Conservation (phyloP, 2,888 invertebrate species). For the Pollenia angustigena region DNA sequence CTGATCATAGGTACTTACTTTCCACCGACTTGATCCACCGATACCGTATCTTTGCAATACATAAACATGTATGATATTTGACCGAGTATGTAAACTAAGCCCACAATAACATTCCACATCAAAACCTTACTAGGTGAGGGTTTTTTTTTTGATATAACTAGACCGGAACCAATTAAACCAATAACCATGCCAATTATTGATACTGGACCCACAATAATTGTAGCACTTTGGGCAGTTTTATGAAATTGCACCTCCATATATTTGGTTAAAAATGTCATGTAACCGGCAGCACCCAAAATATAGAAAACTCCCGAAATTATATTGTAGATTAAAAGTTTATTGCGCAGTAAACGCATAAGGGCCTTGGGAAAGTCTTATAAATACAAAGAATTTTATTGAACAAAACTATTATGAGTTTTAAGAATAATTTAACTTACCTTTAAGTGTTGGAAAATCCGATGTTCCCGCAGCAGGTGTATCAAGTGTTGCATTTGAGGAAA, state of each 20-base stretch:
- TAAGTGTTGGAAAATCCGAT: slow-evolving; percentile 82
- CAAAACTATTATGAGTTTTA: background rate
- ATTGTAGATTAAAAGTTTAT: slow-evolving; percentile 88
- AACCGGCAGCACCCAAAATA: slow-evolving; percentile 87
- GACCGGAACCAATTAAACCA: slow-evolving; percentile 87
- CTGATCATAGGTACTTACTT: slow-evolving; percentile 73
- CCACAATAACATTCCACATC: slow-evolving; percentile 87
- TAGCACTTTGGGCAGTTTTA: slow-evolving; percentile 87
- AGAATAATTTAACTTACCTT: slow-evolving; percentile 77
- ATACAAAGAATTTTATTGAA: background rate
- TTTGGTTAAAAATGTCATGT: slow-evolving; percentile 90
- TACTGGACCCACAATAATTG: slow-evolving; percentile 87
- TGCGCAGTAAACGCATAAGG: slow-evolving; percentile 86
- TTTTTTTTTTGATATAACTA: slow-evolving; percentile 86
- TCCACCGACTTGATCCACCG: slow-evolving; percentile 76
- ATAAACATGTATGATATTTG: slow-evolving; percentile 86
- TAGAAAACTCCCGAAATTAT: slow-evolving; percentile 88
- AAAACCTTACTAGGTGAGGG: slow-evolving; percentile 86
- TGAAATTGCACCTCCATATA: slow-evolving; percentile 91
- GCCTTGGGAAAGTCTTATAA: slow-evolving; percentile 85
- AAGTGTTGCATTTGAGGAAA: slow-evolving; percentile 79
- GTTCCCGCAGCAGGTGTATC: slow-evolving; percentile 77
- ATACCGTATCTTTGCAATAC: slow-evolving; percentile 84
- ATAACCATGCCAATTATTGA: slow-evolving; percentile 86
- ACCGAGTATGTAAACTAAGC: slow-evolving; percentile 85